Conservation (phyloP, 2,113 vertebrate species). For the Colinus virginianus region DNA sequence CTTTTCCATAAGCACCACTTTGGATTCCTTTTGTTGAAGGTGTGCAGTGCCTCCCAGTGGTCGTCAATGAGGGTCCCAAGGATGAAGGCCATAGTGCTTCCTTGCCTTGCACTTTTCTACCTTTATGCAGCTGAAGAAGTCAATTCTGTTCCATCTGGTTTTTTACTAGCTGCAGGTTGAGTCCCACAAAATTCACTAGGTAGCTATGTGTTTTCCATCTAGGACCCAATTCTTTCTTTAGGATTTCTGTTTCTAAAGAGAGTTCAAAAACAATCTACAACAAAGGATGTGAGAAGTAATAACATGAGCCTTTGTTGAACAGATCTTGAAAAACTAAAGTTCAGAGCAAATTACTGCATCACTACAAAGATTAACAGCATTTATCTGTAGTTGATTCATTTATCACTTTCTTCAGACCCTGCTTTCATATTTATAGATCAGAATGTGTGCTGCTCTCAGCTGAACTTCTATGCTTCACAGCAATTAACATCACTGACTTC, state of each 20-base stretch:
- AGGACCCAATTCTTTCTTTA: not conserved
- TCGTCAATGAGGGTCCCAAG: too few species aligned
- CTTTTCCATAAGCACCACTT: too few species aligned
- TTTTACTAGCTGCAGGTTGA: too few species aligned
- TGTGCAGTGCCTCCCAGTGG: too few species aligned
- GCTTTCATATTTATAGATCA: constrained; percentile 14
- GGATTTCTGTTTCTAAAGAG: not conserved
- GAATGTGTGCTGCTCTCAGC: not conserved
- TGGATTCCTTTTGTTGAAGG: too few species aligned
- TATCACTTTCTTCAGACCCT: not conserved
- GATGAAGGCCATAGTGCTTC: too few species aligned
- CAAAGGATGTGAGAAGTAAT: not conserved
- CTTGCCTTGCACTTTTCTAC: too few species aligned
- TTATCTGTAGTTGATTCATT: not conserved
- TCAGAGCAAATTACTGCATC: not conserved
- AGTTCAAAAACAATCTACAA: not conserved
- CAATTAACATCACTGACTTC: constrained; percentile 51
- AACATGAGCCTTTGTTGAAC: not conserved
- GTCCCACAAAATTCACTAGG: not conserved
- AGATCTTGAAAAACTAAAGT: not conserved
- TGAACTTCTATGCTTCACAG: constrained; percentile 14
- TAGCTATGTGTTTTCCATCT: not conserved
- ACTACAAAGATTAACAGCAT: not conserved
- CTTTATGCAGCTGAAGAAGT: too few species aligned
- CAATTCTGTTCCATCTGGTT: too few species aligned